phyloP scores from a whole-genome alignment of 2,888 invertebrate species.

The Belgica antarctica region DNA sequence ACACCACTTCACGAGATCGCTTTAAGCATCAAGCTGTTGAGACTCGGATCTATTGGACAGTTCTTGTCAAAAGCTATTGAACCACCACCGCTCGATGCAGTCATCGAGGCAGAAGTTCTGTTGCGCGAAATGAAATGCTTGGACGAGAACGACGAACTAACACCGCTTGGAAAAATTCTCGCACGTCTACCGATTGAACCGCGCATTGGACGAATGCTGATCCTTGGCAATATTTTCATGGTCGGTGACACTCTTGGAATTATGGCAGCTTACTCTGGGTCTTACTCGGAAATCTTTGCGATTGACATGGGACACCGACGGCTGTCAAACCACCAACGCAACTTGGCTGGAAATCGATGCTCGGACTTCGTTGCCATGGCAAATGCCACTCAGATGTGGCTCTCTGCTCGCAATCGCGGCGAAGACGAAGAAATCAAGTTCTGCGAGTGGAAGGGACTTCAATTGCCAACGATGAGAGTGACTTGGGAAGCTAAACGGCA shows the following conservation, averaged over 20 bases:
- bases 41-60: constrained; percentile 87
- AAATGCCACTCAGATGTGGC: constrained; percentile 85
- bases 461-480: constrained; percentile 82
- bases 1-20: constrained; percentile 95
- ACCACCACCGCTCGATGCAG: constrained; percentile 95
- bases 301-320: constrained; percentile 73
- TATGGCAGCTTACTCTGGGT: constrained; percentile 93
- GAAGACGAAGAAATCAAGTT: constrained; percentile 77
- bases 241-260: constrained; percentile 88
- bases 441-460: constrained; percentile 89
- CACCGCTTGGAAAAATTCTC: constrained; percentile 87
- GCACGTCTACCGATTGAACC: constrained; percentile 96
- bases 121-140: constrained; percentile 86
- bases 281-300: constrained; percentile 91
- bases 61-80: constrained; percentile 95
- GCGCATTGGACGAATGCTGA: constrained; percentile 93
- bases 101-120: constrained; percentile 92
- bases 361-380: constrained; percentile 96
- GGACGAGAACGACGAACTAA: constrained; percentile 81
- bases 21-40: constrained; percentile 79
- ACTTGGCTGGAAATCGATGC: constrained; percentile 79
- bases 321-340: constrained; percentile 79
- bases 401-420: constrained; percentile 64
- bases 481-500: constrained; percentile 85
- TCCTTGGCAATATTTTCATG: constrained; percentile 86